Base-by-base conservation (phyloP, 1,140 invertebrate species). In the Caenorhabditis brenneri region DNA sequence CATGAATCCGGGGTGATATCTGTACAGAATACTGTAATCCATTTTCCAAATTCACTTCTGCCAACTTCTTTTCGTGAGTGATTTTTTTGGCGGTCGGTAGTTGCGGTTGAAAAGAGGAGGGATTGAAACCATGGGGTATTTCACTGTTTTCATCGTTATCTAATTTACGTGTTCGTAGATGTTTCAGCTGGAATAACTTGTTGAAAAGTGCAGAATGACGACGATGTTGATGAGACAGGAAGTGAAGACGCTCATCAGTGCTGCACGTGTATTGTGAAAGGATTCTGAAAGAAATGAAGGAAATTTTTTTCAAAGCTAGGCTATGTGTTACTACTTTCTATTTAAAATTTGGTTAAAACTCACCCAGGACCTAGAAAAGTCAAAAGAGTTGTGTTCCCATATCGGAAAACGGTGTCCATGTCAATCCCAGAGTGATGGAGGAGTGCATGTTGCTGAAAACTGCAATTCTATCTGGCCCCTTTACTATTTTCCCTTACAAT, bases 221-320 rank as follows among this genome's bases (percentile, higher is more conserved):
- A 2, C 65, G 65, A 27, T 74, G 65, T 42, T 74, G 65, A 42
- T 74, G 65, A n/a, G 65, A 74, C 19, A 74, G 36, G 22, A 74
- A 74, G n/a, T 15, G 10, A 5, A 74, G 65, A 42, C 65, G 65
- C 42, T 74, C 36, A 15, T 74, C 65, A 0, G 36, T 42, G 36
- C 65, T 74, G n/a, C 65, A 74, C 24, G n/a, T 74, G 65, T 42
- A 74, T 42, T 74, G 65, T 7, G 65, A 39, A 3, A 74, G 36
- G 24, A 74, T 27, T 24, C 53, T 58, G 53, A 15, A 27, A 58
- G 31, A 58, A 22, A 51, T 16, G 22, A 51, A 58, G 19, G 1
- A 29, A 29, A 22, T 16, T 16, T 16, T 16, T 4, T 51, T 51
- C 49, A 19, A 16, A 7, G 31, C 27, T 29, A 12, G 4, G 10